Evolutionary conservation across 2,888 invertebrate genomes (phyloP), one percentile per base, ranked within the genome.

Genomic region (Eristalinus aeneus): DNA sequence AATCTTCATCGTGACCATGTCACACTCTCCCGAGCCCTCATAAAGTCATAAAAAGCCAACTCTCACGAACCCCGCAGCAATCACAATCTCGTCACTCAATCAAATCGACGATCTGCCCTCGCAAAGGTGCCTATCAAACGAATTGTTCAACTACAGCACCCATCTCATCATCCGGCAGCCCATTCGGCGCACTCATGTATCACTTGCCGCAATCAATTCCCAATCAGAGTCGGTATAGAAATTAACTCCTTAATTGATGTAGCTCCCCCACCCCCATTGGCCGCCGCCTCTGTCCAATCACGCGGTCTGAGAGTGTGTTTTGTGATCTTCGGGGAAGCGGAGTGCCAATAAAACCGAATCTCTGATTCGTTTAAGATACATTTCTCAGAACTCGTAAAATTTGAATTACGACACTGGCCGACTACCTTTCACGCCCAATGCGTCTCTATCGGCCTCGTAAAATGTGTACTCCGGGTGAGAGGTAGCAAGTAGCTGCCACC

Each of bases 321-420:
- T 65, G 27, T 39, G 64, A 54, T 22, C 39, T 32, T 23, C 10
- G n/a, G 8, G 16, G 46, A 46, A 46, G 39, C 54, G 65, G 39
- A 54, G 32, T 22, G 22, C 56, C 67, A 77, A n/a, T n/a, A 46
- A 46, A 34, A 61, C 11, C 58, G 27, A 36, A 69, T 56, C 36
- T 54, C 39, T 12, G 76, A 65, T 73, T 75, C 74, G 10, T 69
- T 68, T 68, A 69, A 73, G 77, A 63, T 77, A 53, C 76, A 71
- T 69, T 74, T 46, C 74, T 60, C 56, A 75, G 79, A 80, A 76
- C 85, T 80, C 85, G 60, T 85, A 64, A 80, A 85, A 80, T 73
- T 64, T 76, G 68, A 67, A 68, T 56, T 63, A n/a, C 64, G 36
- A 11, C 61, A 67, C 61, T 63, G 63, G 27, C 27, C 53, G 65